Evolutionary conservation across 2,888 invertebrate genomes (phyloP).

Genomic region (Linnaemya vulpina): DNA sequence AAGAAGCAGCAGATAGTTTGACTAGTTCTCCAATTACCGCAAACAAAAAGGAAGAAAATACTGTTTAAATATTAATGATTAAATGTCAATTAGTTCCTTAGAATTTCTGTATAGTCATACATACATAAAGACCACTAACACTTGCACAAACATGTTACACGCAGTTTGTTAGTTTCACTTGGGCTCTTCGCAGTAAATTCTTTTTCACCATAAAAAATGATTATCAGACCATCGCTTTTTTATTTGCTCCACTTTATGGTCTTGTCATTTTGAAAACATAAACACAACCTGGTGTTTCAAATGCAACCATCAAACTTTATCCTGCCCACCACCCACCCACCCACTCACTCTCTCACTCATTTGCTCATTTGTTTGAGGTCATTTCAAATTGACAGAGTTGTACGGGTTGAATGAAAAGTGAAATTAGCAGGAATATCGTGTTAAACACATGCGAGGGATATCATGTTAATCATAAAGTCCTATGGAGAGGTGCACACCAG

Average conservation of each 20-base stretch:
- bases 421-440: not conserved
- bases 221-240: slow-evolving; percentile 26
- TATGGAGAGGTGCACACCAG: no score
- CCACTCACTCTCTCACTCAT: not conserved
- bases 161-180: slow-evolving; percentile 35
- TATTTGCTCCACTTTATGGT: slow-evolving; percentile 18
- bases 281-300: slow-evolving; percentile 1
- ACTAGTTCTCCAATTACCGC: slow-evolving; percentile 56
- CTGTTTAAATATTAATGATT: slow-evolving; percentile 81
- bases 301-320: slow-evolving; percentile 13
- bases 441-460: not conserved
- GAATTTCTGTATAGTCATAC: slow-evolving; percentile 5
- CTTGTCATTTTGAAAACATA: slow-evolving; percentile 19
- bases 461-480: no score
- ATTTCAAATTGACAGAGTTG: slow-evolving; percentile 3
- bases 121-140: not conserved
- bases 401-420: slow-evolving; percentile 4
- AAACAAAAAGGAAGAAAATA: slow-evolving; percentile 22
- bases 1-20: not conserved
- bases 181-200: slow-evolving; percentile 14
- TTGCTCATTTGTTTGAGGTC: slow-evolving; percentile 16
- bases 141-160: slow-evolving; percentile 2
- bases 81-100: slow-evolving; percentile 72
- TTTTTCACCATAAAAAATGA: slow-evolving; percentile 5
- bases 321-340: not conserved